phyloP scores from a whole-genome alignment of 2,113 vertebrate species.

The Jacana jacana region DNA sequence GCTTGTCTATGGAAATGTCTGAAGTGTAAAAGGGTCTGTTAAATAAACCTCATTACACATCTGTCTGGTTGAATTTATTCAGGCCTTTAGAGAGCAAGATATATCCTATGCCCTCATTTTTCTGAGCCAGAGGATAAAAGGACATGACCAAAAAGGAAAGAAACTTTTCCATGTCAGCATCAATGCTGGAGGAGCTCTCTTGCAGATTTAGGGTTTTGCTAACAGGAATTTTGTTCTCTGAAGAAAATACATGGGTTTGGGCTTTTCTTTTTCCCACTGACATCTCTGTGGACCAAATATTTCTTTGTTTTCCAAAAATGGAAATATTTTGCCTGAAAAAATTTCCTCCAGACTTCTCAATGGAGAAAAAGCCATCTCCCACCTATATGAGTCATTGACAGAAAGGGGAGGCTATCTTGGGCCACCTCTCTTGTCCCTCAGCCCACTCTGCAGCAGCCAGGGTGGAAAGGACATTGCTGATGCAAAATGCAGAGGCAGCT shows the following conservation, averaged over 20 bases:
- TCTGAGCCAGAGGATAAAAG: neutral
- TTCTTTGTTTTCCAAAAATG: neutral
- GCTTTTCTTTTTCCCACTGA: neutral
- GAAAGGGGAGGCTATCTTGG: neutral
- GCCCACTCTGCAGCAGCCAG: neutral
- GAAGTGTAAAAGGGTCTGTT: neutral
- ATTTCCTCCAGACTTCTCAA: neutral
- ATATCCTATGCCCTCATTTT: neutral
- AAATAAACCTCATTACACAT: constrained; percentile 16
- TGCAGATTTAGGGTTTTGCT: neutral
- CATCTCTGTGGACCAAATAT: neutral
- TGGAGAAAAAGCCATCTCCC: neutral
- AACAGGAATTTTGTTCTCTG: neutral
- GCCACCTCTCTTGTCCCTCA: neutral
- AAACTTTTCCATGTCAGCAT: neutral
- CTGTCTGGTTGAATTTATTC: neutral
- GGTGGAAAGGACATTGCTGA: neutral
- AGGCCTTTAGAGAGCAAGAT: neutral
- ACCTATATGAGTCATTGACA: rapidly evolving
- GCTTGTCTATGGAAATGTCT: neutral
- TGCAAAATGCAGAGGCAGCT: neutral
- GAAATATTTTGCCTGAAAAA: neutral
- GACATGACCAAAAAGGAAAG: neutral
- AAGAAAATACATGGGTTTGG: neutral
- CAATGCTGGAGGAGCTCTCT: neutral